Evolutionary conservation across 2,888 invertebrate genomes (phyloP).

Genomic region (Silvanus unidentatus): DNA sequence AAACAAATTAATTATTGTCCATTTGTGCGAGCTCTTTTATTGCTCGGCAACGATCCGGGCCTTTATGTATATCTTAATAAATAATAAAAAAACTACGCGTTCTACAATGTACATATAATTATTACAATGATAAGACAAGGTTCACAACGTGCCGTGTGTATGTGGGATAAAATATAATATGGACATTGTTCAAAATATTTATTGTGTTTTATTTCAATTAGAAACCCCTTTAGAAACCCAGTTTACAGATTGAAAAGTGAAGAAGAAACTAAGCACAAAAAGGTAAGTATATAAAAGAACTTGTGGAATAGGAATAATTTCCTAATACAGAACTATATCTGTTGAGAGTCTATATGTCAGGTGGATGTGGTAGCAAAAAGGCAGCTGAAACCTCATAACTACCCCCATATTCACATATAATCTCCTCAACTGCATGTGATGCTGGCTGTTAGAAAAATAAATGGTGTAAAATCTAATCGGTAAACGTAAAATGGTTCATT

Average conservation of each 20-base stretch:
- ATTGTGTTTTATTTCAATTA: slow-evolving; percentile 23
- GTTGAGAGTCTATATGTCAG: not conserved
- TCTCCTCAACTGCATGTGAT: too few species aligned
- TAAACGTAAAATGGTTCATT: slow-evolving; percentile 34
- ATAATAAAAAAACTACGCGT: slow-evolving; percentile 47
- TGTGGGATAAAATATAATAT: slow-evolving; percentile 81
- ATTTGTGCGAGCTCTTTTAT: slow-evolving; percentile 51
- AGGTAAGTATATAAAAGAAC: too few species aligned
- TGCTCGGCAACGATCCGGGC: slow-evolving; percentile 47
- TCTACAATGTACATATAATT: slow-evolving; percentile 67
- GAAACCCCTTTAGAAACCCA: not conserved
- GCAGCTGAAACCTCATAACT: slow-evolving; percentile 10
- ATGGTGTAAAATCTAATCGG: slow-evolving; percentile 31
- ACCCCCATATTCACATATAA: slow-evolving; percentile 3
- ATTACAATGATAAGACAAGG: slow-evolving; percentile 78
- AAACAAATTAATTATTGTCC: slow-evolving; percentile 2
- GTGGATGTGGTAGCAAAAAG: slow-evolving; percentile 8
- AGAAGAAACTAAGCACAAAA: too few species aligned
- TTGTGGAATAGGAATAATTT: too few species aligned
- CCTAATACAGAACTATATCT: too few species aligned
- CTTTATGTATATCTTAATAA: slow-evolving; percentile 59
- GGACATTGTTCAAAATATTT: slow-evolving; percentile 77
- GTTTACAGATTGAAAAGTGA: not conserved
- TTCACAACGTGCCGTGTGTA: slow-evolving; percentile 88
- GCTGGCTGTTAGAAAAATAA: slow-evolving; percentile 23